Conservation (phyloP, 1,140 invertebrate genomes). For the Solenopsis fugax region DNA sequence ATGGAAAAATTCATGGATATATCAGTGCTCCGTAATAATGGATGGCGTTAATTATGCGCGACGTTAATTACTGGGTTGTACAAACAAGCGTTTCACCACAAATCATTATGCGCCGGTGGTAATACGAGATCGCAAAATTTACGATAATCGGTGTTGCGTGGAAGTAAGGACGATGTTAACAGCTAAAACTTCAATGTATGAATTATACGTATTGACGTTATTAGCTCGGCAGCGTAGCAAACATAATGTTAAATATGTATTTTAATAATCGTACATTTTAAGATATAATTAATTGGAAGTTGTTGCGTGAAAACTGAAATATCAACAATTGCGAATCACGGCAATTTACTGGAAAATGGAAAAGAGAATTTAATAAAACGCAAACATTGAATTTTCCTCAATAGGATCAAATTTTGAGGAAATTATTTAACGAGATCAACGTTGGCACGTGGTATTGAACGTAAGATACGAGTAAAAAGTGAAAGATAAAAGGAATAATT, state of each 20-base stretch:
- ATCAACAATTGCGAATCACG: neutral
- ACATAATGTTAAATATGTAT: constrained; percentile 15
- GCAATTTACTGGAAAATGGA: constrained; percentile 11
- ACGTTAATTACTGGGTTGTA: constrained; percentile 55
- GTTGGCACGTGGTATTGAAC: neutral
- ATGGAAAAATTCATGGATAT: constrained; percentile 26
- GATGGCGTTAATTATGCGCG: constrained; percentile 45
- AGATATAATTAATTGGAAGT: constrained; percentile 6
- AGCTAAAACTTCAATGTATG: constrained; percentile 74
- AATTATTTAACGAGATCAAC: neutral
- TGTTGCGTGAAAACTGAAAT: neutral
- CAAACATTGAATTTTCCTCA: neutral
- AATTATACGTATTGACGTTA: neutral
- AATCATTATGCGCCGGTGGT: constrained; percentile 39
- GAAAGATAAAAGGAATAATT: constrained; percentile 46
- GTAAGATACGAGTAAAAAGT: neutral
- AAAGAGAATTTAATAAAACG: neutral
- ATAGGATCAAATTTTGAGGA: neutral
- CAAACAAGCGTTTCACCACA: constrained; percentile 54
- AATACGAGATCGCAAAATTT: constrained; percentile 45
- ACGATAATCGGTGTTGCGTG: constrained; percentile 48
- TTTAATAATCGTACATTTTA: constrained; percentile 11
- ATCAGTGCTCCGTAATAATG: constrained; percentile 1
- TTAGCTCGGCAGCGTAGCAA: neutral
- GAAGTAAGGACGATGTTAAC: constrained; percentile 27